phyloP scores from a whole-genome alignment of 92 coral and sea anemone species.

The Actinostola sp. region DNA sequence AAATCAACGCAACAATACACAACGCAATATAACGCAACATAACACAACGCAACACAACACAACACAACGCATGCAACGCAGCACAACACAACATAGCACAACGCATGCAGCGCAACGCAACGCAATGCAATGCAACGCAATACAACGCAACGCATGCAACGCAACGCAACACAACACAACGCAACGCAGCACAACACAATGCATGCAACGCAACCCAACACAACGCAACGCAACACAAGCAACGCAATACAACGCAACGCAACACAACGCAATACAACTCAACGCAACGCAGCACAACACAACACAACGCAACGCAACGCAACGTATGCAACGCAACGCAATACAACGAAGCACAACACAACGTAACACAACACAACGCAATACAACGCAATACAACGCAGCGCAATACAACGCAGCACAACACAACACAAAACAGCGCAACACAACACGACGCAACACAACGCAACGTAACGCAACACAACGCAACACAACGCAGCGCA shows the following conservation, averaged over 20 bases:
- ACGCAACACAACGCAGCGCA: constrained; percentile 11
- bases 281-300: no score
- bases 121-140: background rate
- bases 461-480: constrained; percentile 18
- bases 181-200: no score
- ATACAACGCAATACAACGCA: constrained; percentile 24
- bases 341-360: constrained; percentile 24
- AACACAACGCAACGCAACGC: constrained; percentile 11
- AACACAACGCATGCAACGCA: background rate
- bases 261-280: background rate
- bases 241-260: background rate
- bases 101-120: background rate
- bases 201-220: background rate
- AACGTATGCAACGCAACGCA: constrained; percentile 24
- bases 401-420: constrained; percentile 24
- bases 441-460: constrained; percentile 22
- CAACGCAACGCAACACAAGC: background rate
- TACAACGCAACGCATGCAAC: constrained; percentile 9
- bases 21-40: constrained; percentile 15
- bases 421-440: constrained; percentile 7
- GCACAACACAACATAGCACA: background rate
- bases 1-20: constrained; percentile 11
- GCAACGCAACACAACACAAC: constrained; percentile 1
- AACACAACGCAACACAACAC: constrained; percentile 17
- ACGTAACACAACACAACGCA: constrained; percentile 21